Evolutionary conservation across 2,797 vertebrate genomes (phyloP).

Genomic region (Chrosomus eos): DNA sequence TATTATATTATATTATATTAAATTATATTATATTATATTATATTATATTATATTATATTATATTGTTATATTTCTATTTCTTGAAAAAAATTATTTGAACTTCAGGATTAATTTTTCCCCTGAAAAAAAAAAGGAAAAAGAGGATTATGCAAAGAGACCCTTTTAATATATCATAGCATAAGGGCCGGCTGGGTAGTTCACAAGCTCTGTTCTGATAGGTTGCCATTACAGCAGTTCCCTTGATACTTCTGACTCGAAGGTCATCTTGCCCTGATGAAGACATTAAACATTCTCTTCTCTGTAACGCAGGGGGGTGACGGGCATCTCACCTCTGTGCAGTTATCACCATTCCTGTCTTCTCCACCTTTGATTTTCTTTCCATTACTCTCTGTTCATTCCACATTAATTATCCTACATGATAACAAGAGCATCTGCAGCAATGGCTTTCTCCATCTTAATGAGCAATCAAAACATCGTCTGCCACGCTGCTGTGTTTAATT

Average conservation of each 20-base stretch:
- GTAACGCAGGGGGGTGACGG: slow-evolving; percentile 21
- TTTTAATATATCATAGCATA: not conserved
- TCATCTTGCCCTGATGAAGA: slow-evolving; percentile 23
- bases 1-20: not conserved
- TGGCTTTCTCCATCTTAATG: slow-evolving; percentile 49
- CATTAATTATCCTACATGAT: slow-evolving; percentile 49
- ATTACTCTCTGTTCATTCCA: slow-evolving; percentile 43
- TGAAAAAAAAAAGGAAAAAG: not conserved
- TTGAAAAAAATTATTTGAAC: not conserved
- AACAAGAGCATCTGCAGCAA: slow-evolving; percentile 34
- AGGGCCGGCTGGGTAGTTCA: not conserved
- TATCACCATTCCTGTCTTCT: slow-evolving; percentile 21
- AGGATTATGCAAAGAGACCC: not conserved
- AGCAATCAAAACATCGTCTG: slow-evolving; percentile 44
- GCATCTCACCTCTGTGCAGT: not conserved
- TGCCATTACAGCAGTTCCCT: slow-evolving; percentile 25
- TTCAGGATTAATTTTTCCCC: not conserved
- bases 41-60: not conserved
- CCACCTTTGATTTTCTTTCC: slow-evolving; percentile 25
- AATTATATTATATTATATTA: not conserved
- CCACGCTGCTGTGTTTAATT: slow-evolving; percentile 39
- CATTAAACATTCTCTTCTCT: slow-evolving; percentile 34
- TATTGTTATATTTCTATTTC: not conserved
- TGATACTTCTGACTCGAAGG: slow-evolving; percentile 23
- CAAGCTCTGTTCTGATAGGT: slow-evolving; percentile 17